Evolutionary conservation across 2,113 vertebrate genomes (phyloP).

Genomic region (Tangachromis dhanisi): DNA sequence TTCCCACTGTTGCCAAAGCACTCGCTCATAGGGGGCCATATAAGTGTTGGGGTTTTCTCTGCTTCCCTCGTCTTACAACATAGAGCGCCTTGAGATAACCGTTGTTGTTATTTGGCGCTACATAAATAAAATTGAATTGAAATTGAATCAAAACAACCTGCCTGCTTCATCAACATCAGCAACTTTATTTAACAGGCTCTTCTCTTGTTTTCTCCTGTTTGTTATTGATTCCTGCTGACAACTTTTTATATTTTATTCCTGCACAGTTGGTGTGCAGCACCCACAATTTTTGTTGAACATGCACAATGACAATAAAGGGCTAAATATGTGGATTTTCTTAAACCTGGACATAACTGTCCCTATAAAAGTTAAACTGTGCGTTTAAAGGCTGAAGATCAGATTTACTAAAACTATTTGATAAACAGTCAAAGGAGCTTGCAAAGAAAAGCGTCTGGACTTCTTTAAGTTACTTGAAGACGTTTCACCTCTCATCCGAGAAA

Average conservation of each 20-base stretch:
- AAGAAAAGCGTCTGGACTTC: no score
- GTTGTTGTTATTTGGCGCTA: background rate
- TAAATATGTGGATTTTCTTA: background rate
- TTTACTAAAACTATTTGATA: background rate
- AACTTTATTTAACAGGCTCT: background rate
- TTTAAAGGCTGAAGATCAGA: background rate
- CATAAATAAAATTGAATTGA: background rate
- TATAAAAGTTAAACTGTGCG: background rate
- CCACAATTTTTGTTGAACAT: background rate
- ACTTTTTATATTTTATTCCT: background rate
- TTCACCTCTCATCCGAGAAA: no score
- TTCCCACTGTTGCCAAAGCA: background rate
- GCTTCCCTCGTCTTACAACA: background rate
- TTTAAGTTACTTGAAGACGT: no score
- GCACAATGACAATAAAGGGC: background rate
- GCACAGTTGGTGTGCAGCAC: background rate
- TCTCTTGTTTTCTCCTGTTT: background rate
- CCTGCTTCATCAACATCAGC: background rate
- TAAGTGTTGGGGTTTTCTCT: background rate
- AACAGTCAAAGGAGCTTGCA: no score
- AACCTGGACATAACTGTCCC: background rate
- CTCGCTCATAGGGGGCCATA: background rate
- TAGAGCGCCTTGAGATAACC: background rate
- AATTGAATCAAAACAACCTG: background rate
- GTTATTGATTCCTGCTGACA: background rate